A percentile compares a stretch with the other conserved stretches of the same genome.
Evolutionary conservation across 1,140 invertebrate genomes (phyloP).

Genomic region (Atta colombica): DNA sequence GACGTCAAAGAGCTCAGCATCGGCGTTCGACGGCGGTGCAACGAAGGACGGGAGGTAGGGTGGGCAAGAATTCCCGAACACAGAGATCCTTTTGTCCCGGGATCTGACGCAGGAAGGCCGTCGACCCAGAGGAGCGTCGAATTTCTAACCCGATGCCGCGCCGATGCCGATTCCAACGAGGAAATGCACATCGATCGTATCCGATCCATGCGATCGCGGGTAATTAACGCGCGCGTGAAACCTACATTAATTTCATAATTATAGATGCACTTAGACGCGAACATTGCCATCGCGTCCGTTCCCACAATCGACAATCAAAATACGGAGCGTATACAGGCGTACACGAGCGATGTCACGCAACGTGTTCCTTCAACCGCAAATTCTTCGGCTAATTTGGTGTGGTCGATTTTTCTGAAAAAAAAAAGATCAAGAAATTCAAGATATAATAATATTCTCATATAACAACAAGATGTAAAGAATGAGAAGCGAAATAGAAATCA

Average conservation of each 20-base stretch:
- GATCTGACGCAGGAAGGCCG: constrained; percentile 27
- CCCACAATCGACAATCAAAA: constrained; percentile 63
- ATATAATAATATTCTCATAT: too few species aligned
- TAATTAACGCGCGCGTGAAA: constrained; percentile 29
- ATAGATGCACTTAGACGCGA: constrained; percentile 20
- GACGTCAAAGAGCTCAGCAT: constrained; percentile 44
- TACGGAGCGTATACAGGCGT: background rate
- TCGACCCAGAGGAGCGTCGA: constrained; percentile 36
- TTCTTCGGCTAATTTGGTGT: background rate
- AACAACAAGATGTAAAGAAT: background rate
- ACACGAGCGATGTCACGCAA: constrained; percentile 12
- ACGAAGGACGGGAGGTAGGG: background rate
- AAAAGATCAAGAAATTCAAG: background rate
- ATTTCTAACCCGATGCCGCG: constrained; percentile 3
- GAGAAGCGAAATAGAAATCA: background rate
- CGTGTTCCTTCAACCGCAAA: background rate
- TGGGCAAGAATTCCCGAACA: constrained; percentile 41
- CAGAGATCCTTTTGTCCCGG: constrained; percentile 64
- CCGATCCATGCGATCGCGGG: background rate
- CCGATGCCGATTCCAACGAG: background rate
- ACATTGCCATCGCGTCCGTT: constrained; percentile 39
- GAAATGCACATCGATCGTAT: background rate
- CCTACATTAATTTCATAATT: constrained; percentile 60
- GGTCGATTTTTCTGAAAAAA: constrained; percentile 12
- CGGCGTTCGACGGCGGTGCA: background rate